Conservation (phyloP, 2,113 vertebrate species). For the Microtus ochrogaster region DNA sequence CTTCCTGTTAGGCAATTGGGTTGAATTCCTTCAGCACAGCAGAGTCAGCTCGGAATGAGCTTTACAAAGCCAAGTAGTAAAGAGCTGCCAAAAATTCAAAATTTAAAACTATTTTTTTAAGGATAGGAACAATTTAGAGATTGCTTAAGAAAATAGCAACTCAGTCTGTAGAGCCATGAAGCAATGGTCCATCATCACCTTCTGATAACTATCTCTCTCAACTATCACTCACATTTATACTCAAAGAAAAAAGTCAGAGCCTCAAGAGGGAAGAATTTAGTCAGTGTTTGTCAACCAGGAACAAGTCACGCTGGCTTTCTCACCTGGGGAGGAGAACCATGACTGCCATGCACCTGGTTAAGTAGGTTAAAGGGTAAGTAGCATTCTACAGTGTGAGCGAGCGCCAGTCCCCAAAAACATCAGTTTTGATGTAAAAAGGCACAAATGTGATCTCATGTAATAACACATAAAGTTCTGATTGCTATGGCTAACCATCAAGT, state of each 20-base stretch:
- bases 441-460: neutral
- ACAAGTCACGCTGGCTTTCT: conserved; percentile 21
- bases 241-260: neutral
- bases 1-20: conserved; percentile 68
- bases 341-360: neutral
- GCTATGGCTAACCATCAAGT: neutral
- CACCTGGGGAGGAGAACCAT: neutral
- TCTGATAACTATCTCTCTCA: neutral
- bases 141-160: neutral
- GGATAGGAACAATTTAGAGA: neutral
- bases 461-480: neutral
- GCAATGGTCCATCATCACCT: neutral
- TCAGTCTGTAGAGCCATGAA: neutral
- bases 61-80: conserved; percentile 19
- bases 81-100: conserved; percentile 24
- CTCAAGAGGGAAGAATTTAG: conserved; percentile 12
- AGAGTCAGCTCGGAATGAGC: neutral
- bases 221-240: neutral
- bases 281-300: neutral
- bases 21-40: conserved; percentile 57
- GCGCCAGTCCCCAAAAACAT: neutral
- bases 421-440: neutral
- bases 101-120: conserved; percentile 16
- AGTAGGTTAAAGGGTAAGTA: neutral
- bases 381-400: neutral